Conservation (phyloP, 2,888 invertebrate genomes). For the Papilio protenor region DNA sequence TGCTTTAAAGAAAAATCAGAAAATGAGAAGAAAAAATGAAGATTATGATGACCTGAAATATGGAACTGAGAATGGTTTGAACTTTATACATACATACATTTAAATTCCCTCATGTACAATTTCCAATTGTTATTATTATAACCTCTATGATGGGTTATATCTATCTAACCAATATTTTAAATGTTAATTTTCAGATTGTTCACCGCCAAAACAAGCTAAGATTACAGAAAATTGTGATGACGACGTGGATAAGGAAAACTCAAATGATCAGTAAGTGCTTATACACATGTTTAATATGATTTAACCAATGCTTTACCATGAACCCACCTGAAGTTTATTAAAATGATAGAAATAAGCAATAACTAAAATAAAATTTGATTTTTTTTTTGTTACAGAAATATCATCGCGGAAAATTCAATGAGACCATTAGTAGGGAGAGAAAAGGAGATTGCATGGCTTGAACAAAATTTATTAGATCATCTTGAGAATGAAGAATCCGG, state of each 20-base stretch:
- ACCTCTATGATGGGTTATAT: too few species aligned
- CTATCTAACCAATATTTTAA: not conserved
- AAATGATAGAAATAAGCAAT: not conserved
- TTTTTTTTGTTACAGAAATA: slow-evolving; percentile 46
- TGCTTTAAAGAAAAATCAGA: slow-evolving; percentile 62
- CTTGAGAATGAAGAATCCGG: slow-evolving; percentile 87
- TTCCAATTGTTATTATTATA: not conserved
- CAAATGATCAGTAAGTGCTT: slow-evolving; percentile 32
- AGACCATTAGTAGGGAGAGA: slow-evolving; percentile 90
- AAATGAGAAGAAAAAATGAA: slow-evolving; percentile 36
- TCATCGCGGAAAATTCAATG: slow-evolving; percentile 30
- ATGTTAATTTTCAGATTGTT: slow-evolving; percentile 31
- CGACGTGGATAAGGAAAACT: slow-evolving; percentile 38
- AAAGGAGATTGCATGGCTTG: slow-evolving; percentile 88
- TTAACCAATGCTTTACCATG: too few species aligned
- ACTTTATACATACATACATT: slow-evolving; percentile 40
- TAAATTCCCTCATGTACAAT: too few species aligned
- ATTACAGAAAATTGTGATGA: slow-evolving; percentile 8
- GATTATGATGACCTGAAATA: slow-evolving; percentile 12
- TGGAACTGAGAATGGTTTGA: slow-evolving; percentile 19
- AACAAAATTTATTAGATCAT: slow-evolving; percentile 87
- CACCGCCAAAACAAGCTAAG: slow-evolving; percentile 34
- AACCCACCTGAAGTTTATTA: not conserved
- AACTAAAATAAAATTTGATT: too few species aligned
- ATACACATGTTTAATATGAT: not conserved